These are phyloP conservation scores for Brachirus orientalis DNA, from an alignment of 2,113 vertebrate species.

Conservation along the genomic window DNA sequence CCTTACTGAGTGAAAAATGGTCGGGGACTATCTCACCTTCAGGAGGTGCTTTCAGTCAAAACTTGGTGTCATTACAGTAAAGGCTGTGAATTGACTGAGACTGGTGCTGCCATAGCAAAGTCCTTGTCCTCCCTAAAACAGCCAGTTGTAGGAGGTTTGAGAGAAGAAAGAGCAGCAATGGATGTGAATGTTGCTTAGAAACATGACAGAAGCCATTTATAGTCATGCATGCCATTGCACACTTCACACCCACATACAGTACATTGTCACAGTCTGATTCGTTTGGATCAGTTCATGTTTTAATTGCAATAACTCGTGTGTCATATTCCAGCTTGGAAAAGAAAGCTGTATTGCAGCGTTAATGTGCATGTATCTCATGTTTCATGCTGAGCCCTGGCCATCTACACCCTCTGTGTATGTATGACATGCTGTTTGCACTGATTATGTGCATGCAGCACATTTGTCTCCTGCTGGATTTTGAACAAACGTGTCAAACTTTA, in stretches of 20 bases:
- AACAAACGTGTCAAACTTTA: not conserved
- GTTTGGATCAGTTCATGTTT: constrained; percentile 2
- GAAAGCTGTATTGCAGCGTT: not conserved
- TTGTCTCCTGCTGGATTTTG: constrained; percentile 6
- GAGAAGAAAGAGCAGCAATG: constrained; percentile 47
- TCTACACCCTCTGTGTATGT: not conserved
- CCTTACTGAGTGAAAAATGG: constrained; percentile 1
- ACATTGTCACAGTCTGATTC: constrained; percentile 27
- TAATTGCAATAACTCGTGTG: too few relatives aligned
- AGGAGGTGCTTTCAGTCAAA: constrained; percentile 10
- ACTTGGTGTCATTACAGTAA: not conserved
- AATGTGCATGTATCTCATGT: too few relatives aligned
- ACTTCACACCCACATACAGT: constrained; percentile 55
- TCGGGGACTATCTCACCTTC: constrained; percentile 21
- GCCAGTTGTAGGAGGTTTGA: constrained; percentile 55
- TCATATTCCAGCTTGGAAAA: too few relatives aligned
- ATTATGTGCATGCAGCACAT: constrained; percentile 4
- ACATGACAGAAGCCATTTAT: constrained; percentile 57
- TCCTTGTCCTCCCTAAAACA: constrained; percentile 37
- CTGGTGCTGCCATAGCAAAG: constrained; percentile 23
- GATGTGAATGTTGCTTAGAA: constrained; percentile 75
- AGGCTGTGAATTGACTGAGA: constrained; percentile 10
- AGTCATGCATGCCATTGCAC: constrained; percentile 50
- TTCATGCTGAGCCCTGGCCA: not conserved
- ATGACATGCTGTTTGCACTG: constrained; percentile 13